phyloP scores from a whole-genome alignment of 1,140 invertebrate species.

The Drosophila guanche region DNA sequence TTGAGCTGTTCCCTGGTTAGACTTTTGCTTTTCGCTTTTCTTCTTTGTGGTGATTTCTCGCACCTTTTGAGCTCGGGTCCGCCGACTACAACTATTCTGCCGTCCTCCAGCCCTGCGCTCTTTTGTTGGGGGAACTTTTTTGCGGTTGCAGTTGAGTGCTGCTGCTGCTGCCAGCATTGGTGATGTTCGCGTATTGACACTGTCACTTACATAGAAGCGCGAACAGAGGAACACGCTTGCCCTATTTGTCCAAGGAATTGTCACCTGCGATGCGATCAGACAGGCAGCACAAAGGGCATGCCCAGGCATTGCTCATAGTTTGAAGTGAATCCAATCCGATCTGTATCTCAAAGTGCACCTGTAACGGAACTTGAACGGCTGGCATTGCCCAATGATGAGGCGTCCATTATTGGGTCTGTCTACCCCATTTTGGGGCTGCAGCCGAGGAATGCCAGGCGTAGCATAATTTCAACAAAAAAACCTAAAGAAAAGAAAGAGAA shows the following conservation, averaged over 20 bases:
- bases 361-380: too few species aligned
- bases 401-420: too few species aligned
- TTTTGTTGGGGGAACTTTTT: constrained; percentile 21
- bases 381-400: too few species aligned
- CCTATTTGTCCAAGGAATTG: constrained; percentile 62
- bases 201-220: constrained; percentile 62
- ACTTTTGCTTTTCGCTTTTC: constrained; percentile 5
- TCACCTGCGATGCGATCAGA: constrained; percentile 33
- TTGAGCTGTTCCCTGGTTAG: not conserved
- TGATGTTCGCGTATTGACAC: constrained; percentile 44
- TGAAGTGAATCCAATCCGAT: not conserved
- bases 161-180: constrained; percentile 10
- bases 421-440: constrained; percentile 18
- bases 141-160: constrained; percentile 39
- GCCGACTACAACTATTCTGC: constrained; percentile 3
- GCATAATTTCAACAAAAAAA: constrained; percentile 70
- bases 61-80: constrained; percentile 20
- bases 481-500: not conserved
- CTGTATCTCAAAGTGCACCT: constrained; percentile 43
- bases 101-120: constrained; percentile 1
- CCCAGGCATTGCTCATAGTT: not conserved
- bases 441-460: constrained; percentile 71
- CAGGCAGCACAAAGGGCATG: constrained; percentile 14
- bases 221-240: constrained; percentile 56
- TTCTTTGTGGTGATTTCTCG: constrained; percentile 14